These are phyloP conservation scores for Lagopus muta DNA, from an alignment of 2,113 vertebrate species.

Conservation along the genomic window DNA sequence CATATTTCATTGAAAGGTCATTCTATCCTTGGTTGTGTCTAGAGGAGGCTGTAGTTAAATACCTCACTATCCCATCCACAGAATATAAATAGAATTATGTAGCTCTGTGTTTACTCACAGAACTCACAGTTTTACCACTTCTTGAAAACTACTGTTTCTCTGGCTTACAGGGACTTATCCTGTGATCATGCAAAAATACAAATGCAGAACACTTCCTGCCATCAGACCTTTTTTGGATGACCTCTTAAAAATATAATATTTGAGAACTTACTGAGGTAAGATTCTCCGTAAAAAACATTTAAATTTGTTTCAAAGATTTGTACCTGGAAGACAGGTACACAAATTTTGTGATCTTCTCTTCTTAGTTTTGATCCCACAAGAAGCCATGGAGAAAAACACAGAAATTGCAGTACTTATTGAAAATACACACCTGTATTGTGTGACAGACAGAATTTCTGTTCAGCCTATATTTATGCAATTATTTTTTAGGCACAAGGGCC, in stretches of 20 bases:
- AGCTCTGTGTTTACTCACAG: background rate
- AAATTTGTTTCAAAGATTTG: background rate
- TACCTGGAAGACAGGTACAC: background rate
- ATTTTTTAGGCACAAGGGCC: background rate
- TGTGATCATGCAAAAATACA: background rate
- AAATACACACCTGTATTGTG: background rate
- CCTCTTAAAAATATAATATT: background rate
- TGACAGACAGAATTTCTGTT: background rate
- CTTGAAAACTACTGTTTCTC: background rate
- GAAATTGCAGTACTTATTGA: background rate
- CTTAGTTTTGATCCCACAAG: background rate
- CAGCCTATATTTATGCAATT: background rate
- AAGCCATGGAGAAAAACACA: background rate
- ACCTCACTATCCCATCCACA: slow-evolving; percentile 1
- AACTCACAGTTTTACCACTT: background rate
- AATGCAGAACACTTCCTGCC: background rate
- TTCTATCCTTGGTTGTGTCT: slow-evolving; percentile 43
- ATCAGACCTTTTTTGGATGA: background rate
- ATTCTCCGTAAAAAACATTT: background rate
- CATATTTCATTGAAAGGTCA: slow-evolving; percentile 72
- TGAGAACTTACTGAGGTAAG: background rate
- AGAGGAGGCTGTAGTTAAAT: slow-evolving; percentile 44
- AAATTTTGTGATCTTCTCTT: background rate
- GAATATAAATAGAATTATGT: slow-evolving; percentile 17
- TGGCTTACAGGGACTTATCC: background rate